Conservation (phyloP, 1,140 invertebrate genomes). For the Drosophila pseudoobscura region DNA sequence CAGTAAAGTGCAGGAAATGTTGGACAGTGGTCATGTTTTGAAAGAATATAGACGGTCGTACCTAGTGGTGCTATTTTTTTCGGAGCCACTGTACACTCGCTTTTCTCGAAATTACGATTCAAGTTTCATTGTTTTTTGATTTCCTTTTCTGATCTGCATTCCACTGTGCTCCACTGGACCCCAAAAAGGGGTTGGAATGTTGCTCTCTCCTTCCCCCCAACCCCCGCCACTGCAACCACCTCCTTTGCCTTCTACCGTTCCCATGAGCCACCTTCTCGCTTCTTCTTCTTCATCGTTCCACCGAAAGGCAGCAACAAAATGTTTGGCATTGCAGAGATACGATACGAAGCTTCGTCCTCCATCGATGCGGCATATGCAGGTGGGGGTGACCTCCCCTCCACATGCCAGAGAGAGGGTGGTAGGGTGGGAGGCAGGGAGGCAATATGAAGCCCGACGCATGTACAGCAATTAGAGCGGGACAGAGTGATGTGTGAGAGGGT, state of each 20-base stretch:
- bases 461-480: constrained; percentile 71
- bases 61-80: no score
- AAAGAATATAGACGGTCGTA: no score
- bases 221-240: background rate
- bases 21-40: no score
- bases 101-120: no score
- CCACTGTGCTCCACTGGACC: constrained; percentile 34
- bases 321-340: constrained; percentile 72
- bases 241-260: background rate
- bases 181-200: constrained; percentile 38
- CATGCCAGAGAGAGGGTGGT: background rate
- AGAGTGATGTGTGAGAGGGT: constrained; percentile 29
- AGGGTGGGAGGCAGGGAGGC: constrained; percentile 4
- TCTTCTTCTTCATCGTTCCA: background rate
- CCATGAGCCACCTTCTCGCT: background rate
- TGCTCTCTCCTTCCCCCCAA: constrained; percentile 1
- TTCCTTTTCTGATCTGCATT: no score
- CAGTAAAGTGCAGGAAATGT: no score
- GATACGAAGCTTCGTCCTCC: constrained; percentile 55
- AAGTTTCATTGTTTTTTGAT: no score
- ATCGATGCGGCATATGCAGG: constrained; percentile 38
- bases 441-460: constrained; percentile 38
- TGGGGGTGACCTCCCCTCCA: background rate
- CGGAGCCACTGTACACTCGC: no score
- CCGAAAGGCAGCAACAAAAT: constrained; percentile 38